phyloP scores from a whole-genome alignment of 2,113 vertebrate genomes.

The Cyprinodon variegatus region DNA sequence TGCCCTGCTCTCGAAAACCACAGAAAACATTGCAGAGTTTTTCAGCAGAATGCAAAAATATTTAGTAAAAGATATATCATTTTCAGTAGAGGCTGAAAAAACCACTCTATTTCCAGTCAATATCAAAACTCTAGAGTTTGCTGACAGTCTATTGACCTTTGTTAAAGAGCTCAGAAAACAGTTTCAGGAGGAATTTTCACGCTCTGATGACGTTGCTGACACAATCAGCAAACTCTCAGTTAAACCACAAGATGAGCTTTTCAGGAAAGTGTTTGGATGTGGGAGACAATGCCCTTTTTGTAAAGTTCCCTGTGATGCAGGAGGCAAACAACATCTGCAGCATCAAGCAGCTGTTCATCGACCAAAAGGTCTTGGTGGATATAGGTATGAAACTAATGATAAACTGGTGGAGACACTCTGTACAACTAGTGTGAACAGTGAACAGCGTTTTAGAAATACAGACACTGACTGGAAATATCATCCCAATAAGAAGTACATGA shows the following conservation, averaged over 20 bases:
- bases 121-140: slow-evolving; percentile 27
- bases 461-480: fast-evolving
- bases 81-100: slow-evolving; percentile 38
- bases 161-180: slow-evolving; percentile 10
- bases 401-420: slow-evolving; percentile 49
- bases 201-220: slow-evolving; percentile 4
- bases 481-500: slow-evolving; percentile 54
- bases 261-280: slow-evolving; percentile 70
- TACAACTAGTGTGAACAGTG: slow-evolving; percentile 42
- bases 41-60: slow-evolving; percentile 21
- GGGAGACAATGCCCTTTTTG: slow-evolving; percentile 78
- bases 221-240: slow-evolving; percentile 34
- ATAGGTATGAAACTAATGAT: neutral
- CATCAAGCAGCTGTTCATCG: slow-evolving; percentile 63
- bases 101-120: slow-evolving; percentile 34
- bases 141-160: slow-evolving; percentile 12
- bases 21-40: slow-evolving; percentile 25
- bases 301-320: slow-evolving; percentile 76
- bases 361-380: slow-evolving; percentile 41
- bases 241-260: slow-evolving; percentile 68
- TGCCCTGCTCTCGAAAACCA: no score
- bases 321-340: slow-evolving; percentile 48
- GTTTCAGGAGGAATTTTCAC: slow-evolving; percentile 30
- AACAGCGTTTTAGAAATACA: fast-evolving
- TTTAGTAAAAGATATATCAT: slow-evolving; percentile 37